A percentile compares a stretch with the other conserved stretches of the same genome.
These are phyloP conservation scores for Urocolius indicus DNA, from an alignment of 2,113 vertebrate species.

Conservation along the genomic window DNA sequence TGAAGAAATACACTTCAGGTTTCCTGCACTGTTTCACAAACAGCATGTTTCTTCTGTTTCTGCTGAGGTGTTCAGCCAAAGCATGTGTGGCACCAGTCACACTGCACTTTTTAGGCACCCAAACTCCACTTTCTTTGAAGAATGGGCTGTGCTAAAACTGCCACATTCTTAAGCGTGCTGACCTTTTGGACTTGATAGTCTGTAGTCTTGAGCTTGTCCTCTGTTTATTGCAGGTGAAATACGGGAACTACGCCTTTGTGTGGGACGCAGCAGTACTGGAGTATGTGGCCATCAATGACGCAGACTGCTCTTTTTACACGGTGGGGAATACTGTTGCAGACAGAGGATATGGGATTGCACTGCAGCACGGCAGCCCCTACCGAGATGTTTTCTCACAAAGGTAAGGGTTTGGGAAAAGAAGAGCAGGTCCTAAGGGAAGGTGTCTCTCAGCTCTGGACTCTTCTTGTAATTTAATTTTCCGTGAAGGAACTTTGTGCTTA, in stretches of 20 bases:
- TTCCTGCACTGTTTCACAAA: background rate
- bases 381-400: constrained; percentile 97
- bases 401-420: constrained; percentile 72
- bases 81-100: fast-evolving
- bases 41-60: fast-evolving
- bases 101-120: background rate
- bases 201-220: background rate
- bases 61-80: background rate
- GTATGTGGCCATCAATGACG: constrained; percentile 94
- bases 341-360: constrained; percentile 94
- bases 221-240: constrained; percentile 85
- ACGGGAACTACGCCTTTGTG: constrained; percentile 94
- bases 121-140: background rate
- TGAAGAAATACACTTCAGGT: background rate
- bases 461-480: background rate
- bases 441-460: background rate
- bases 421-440: background rate
- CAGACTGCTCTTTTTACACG: constrained; percentile 95
- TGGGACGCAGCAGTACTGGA: constrained; percentile 97
- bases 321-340: constrained; percentile 89
- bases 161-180: background rate
- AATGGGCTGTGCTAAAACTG: background rate
- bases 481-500: background rate
- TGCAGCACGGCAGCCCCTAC: constrained; percentile 98
- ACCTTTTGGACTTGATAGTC: background rate